phyloP scores from a whole-genome alignment of 2,888 invertebrate genomes.

The Abrostola triplasia region DNA sequence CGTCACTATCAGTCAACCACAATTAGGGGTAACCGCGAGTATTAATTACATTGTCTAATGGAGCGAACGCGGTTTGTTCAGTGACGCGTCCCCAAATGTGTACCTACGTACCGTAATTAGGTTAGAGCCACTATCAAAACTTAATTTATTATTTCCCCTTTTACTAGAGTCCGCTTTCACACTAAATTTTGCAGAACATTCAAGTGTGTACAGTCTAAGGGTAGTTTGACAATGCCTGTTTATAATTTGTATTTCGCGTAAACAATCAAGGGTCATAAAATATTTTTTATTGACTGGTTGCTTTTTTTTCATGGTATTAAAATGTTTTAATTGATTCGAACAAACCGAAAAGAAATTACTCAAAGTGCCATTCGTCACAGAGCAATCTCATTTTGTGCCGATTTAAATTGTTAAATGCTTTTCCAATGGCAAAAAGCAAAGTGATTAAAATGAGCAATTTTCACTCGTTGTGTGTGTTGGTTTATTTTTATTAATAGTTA shows the following conservation, averaged over 20 bases:
- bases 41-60: conserved; percentile 87
- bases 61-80: conserved; percentile 76
- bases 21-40: conserved; percentile 83
- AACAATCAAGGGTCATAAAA: conserved; percentile 7
- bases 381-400: conserved; percentile 67
- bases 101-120: conserved; percentile 67
- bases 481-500: conserved; percentile 70
- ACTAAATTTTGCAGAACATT: conserved; percentile 28
- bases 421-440: conserved; percentile 66
- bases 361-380: conserved; percentile 71
- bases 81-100: conserved; percentile 71
- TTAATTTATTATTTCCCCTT: conserved; percentile 52
- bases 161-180: conserved; percentile 26
- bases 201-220: background rate
- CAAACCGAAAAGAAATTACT: conserved; percentile 64
- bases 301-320: conserved; percentile 25
- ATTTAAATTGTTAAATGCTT: conserved; percentile 70
- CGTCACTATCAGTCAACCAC: conserved; percentile 78
- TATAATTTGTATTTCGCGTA: background rate
- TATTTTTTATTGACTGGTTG: conserved; percentile 15
- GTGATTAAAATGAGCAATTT: conserved; percentile 70
- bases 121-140: conserved; percentile 56
- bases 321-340: conserved; percentile 41
- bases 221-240: background rate
- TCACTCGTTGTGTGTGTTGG: conserved; percentile 62